Conservation (phyloP, 1,140 invertebrate genomes). For the Drosophila guanche region DNA sequence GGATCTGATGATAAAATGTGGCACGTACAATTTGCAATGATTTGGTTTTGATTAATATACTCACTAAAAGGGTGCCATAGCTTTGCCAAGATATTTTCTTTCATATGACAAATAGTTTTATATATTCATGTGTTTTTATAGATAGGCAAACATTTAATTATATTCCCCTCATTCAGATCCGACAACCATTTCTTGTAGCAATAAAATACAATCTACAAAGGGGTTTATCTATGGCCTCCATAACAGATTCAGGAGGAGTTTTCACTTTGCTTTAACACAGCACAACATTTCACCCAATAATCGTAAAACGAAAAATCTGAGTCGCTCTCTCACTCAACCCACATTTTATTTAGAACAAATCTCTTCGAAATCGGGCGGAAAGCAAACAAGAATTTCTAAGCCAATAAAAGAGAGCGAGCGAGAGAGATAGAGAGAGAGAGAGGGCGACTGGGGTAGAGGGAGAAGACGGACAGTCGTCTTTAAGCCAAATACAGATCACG, state of each 20-base stretch:
- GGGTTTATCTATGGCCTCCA: too few relatives aligned
- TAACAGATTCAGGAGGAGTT: conserved; percentile 20
- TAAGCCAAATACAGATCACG: conserved; percentile 59
- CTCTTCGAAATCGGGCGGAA: conserved; percentile 54
- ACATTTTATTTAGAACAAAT: conserved; percentile 81
- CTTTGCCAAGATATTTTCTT: too few relatives aligned
- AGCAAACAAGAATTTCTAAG: conserved; percentile 62
- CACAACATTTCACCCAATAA: conserved; percentile 64
- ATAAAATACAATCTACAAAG: background rate
- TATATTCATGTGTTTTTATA: background rate
- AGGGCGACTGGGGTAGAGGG: too few relatives aligned
- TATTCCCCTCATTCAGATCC: too few relatives aligned
- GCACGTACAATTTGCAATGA: too few relatives aligned
- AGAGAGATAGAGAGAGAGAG: too few relatives aligned
- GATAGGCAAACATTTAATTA: too few relatives aligned
- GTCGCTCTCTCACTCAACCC: conserved; percentile 65
- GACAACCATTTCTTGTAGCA: too few relatives aligned
- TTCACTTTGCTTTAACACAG: conserved; percentile 57
- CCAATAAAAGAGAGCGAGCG: conserved; percentile 66
- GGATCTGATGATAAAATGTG: too few relatives aligned
- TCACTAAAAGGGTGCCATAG: too few relatives aligned
- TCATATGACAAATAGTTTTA: background rate
- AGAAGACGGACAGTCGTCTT: conserved; percentile 26
- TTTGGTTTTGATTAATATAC: too few relatives aligned
- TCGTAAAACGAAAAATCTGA: conserved; percentile 44